These are phyloP conservation scores for Symphodus melops DNA, from an alignment of 2,113 vertebrate species.

Conservation along the genomic window DNA sequence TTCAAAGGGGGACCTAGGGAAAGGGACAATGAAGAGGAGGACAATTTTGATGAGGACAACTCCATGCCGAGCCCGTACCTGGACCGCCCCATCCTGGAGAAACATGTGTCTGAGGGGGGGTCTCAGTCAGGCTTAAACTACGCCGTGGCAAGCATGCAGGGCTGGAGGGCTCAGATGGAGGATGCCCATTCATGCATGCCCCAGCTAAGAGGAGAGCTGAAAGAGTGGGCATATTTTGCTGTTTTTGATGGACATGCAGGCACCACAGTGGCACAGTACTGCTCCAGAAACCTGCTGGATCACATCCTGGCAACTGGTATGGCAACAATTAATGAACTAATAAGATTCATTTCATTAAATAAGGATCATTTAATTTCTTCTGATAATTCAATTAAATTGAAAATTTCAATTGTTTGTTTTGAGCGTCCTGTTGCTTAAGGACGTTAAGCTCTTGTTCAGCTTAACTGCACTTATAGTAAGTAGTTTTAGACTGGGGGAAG, in stretches of 20 bases:
- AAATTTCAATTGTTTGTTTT: neutral
- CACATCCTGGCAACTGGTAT: conserved; percentile 83
- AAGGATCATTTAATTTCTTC: neutral
- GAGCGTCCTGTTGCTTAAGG: neutral
- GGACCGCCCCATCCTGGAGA: conserved; percentile 78
- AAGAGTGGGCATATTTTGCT: conserved; percentile 84
- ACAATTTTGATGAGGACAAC: conserved; percentile 67
- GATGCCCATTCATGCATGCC: conserved; percentile 83
- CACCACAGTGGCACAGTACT: conserved; percentile 82
- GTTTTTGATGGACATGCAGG: conserved; percentile 87
- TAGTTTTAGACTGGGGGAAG: neutral
- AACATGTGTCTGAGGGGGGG: conserved; percentile 78
- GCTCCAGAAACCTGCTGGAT: conserved; percentile 82
- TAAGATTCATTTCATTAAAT: neutral
- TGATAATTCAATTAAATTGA: too few relatives aligned
- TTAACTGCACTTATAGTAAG: neutral
- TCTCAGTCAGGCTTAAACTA: conserved; percentile 75
- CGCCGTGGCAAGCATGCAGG: conserved; percentile 83
- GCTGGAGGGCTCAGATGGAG: conserved; percentile 86
- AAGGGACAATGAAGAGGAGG: conserved; percentile 50
- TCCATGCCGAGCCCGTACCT: conserved; percentile 71
- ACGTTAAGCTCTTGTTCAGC: neutral
- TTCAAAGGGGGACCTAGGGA: conserved; percentile 80
- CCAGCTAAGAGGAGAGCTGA: conserved; percentile 69
- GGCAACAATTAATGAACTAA: neutral